Percentiles rank a stretch among this genome's conserved stretches.
Evolutionary conservation across 1,140 invertebrate genomes (phyloP).

Genomic region (Hesperophylax magnus): DNA sequence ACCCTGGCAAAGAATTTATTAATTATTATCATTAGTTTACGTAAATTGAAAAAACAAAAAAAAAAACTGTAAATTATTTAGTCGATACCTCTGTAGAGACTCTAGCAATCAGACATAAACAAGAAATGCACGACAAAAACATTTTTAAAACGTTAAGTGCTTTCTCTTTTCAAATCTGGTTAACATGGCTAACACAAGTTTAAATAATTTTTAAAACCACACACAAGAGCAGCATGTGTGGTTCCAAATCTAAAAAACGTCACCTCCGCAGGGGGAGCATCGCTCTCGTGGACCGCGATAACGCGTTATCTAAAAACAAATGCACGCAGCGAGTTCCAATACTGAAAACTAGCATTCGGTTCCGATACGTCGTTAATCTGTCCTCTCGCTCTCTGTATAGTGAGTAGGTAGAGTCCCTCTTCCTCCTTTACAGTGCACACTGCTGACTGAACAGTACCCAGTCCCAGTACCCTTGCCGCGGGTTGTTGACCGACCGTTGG

Average conservation of each 20-base stretch:
- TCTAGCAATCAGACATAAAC: too few relatives aligned
- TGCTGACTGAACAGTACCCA: background rate
- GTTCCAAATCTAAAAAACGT: constrained; percentile 25
- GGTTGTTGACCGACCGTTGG: constrained; percentile 52
- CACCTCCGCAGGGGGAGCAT: background rate
- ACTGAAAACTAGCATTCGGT: constrained; percentile 3
- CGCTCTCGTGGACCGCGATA: constrained; percentile 30
- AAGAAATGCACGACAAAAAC: too few relatives aligned
- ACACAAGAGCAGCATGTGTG: too few relatives aligned
- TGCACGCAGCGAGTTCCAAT: constrained; percentile 21
- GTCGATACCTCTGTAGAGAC: too few relatives aligned
- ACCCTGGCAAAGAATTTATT: too few relatives aligned
- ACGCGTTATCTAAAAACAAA: constrained; percentile 34
- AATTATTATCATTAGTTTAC: too few relatives aligned
- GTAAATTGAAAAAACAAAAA: too few relatives aligned
- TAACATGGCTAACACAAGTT: background rate
- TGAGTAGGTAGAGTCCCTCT: background rate
- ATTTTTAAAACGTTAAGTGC: too few relatives aligned
- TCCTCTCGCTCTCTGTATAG: background rate
- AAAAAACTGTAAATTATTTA: too few relatives aligned
- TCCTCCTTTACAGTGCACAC: background rate
- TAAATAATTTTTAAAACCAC: background rate
- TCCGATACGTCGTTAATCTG: constrained; percentile 8
- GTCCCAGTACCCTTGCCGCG: constrained; percentile 18
- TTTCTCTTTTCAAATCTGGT: too few relatives aligned